Conservation (phyloP, 2,888 invertebrate species). For the Drosophila buzzatii region DNA sequence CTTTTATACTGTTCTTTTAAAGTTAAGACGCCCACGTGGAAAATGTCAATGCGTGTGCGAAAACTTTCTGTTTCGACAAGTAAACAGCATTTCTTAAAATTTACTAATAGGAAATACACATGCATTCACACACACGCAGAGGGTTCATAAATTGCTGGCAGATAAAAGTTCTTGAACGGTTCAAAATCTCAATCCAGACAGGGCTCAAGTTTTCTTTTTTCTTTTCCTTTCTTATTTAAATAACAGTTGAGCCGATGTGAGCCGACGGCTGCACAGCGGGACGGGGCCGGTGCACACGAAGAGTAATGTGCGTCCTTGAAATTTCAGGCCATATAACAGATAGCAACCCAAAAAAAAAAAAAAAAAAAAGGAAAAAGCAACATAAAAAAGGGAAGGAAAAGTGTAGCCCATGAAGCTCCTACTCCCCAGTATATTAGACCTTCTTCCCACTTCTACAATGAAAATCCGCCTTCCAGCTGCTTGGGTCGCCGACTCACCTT, state of each 20-base stretch:
- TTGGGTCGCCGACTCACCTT: conserved; percentile 82
- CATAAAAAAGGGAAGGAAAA: conserved; percentile 18
- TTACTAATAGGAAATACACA: conserved; percentile 53
- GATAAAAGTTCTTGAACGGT: conserved; percentile 45
- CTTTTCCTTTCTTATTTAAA: conserved; percentile 38
- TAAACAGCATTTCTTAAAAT: conserved; percentile 51
- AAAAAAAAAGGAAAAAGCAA: conserved; percentile 3
- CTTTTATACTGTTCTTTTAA: conserved; percentile 55
- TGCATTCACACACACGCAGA: conserved; percentile 20
- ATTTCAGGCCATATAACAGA: conserved; percentile 64
- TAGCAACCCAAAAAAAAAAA: conserved; percentile 35
- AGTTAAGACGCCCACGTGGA: conserved; percentile 62
- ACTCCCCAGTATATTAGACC: background rate
- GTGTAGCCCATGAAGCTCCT: background rate
- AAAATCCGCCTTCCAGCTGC: conserved; percentile 15
- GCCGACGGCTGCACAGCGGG: conserved; percentile 13
- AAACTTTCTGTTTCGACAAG: conserved; percentile 56
- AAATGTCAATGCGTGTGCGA: conserved; percentile 27
- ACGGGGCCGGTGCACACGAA: conserved; percentile 55
- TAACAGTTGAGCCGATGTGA: conserved; percentile 45
- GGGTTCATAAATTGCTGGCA: conserved; percentile 43
- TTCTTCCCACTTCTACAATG: background rate
- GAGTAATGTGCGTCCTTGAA: conserved; percentile 78
- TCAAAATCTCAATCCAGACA: conserved; percentile 56
- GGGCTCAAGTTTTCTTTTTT: conserved; percentile 39